Conservation (phyloP, 1,140 invertebrate species). For the Heliconius congener region DNA sequence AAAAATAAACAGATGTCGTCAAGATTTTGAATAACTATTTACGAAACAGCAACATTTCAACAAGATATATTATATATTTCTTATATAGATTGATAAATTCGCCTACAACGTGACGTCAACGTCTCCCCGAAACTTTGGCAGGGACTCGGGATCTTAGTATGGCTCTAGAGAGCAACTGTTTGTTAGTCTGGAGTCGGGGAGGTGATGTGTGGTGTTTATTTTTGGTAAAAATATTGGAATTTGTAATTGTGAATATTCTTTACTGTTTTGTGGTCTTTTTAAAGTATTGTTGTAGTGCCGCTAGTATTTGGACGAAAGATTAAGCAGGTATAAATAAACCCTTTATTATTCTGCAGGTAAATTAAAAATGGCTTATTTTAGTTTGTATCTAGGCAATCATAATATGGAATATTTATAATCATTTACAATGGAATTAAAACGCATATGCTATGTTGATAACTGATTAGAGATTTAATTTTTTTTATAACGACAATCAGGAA, state of each 20-base stretch:
- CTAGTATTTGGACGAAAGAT: neutral
- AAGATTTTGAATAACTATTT: constrained; percentile 19
- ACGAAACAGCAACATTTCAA: constrained; percentile 43
- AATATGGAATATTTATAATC: neutral
- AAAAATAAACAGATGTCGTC: neutral
- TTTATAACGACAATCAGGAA: neutral
- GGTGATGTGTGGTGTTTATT: constrained; percentile 49
- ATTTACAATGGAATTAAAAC: too few species aligned
- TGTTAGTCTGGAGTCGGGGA: constrained; percentile 72
- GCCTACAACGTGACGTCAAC: constrained; percentile 69
- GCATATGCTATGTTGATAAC: neutral
- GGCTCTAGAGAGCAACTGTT: constrained; percentile 68
- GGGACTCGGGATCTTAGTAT: constrained; percentile 66
- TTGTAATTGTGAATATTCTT: neutral
- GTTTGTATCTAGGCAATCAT: neutral
- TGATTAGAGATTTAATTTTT: neutral
- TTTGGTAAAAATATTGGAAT: constrained; percentile 32
- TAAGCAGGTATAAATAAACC: neutral
- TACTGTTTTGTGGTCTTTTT: neutral
- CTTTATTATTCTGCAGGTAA: neutral
- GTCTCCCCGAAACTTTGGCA: constrained; percentile 75
- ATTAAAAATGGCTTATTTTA: neutral
- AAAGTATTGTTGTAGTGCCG: neutral
- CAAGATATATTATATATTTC: constrained; percentile 28
- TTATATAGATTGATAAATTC: constrained; percentile 59